phyloP scores from a whole-genome alignment of 2,113 vertebrate species.

The Chaetodon auriga region DNA sequence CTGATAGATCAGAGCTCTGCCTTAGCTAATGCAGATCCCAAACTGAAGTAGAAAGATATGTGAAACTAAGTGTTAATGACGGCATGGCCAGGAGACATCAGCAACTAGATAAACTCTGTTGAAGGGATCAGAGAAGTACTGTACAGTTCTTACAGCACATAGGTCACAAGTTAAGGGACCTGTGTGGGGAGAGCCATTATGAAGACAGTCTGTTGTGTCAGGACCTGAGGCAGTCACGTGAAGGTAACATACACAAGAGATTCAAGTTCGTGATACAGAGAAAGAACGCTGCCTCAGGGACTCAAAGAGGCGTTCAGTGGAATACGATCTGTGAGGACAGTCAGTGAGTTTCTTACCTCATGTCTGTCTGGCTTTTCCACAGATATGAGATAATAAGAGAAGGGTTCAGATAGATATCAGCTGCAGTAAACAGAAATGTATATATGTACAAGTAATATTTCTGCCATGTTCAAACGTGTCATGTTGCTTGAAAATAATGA shows the following conservation, averaged over 20 bases:
- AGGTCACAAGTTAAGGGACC: background rate
- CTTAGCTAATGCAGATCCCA: background rate
- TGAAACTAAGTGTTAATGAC: background rate
- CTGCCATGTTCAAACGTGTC: too few species aligned
- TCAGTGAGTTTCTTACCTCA: background rate
- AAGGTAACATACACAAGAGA: background rate
- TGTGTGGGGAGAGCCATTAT: background rate
- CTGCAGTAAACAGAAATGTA: background rate
- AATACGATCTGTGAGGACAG: background rate
- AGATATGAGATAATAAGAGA: background rate
- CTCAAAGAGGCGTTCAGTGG: background rate
- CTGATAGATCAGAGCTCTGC: background rate
- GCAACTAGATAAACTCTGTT: background rate
- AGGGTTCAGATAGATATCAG: background rate
- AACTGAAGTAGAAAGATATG: background rate
- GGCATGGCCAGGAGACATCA: background rate
- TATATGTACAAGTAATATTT: too few species aligned
- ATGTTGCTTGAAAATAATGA: background rate
- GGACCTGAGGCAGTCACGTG: background rate
- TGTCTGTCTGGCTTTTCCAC: background rate
- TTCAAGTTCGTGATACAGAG: conserved; percentile 6
- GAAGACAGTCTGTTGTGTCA: background rate
- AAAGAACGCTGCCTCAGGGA: background rate
- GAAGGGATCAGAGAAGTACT: background rate
- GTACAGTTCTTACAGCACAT: background rate